Evolutionary conservation across 1,140 invertebrate species (phyloP), one percentile per base, ranked within the genome.

Genomic region (Drosophila ficusphila): DNA sequence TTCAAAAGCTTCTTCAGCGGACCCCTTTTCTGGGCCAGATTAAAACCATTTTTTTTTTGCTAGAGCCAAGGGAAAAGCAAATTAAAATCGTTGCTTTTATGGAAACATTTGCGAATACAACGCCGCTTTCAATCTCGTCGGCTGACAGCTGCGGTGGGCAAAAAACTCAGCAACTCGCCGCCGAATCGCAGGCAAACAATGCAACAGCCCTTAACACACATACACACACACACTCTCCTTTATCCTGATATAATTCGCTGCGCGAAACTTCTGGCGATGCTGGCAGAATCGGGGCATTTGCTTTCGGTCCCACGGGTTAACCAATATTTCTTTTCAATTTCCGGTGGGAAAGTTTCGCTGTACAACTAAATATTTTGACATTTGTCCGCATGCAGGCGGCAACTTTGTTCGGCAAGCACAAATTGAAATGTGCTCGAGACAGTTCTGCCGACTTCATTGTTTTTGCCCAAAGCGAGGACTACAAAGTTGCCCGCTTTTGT

Each of bases 391-490:
- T 61, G 67, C 61, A 56, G 65, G 71, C 53, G 39, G 60, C 56
- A 81, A 76, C 67, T 81, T 76, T 77, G 54, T 69, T 19, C 52
- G 47, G 19, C n/a, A 31, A 39, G 70, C 51, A 61, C 60, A 88
- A 88, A 88, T 88, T 88, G 82, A 88, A 88, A 88, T 88, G 77
- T 88, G 74, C 82, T 81, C 52, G 82, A 82, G 82, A 88, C 82
- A 88, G 64, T 78, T 82, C 70, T 64, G 77, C 61, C 67, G 61
- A 77, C 74, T 58, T 78, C 76, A 72, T 76, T 85, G 76, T 85
- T 85, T 85, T 85, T 74, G 60, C 53, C 67, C 57, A 38, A 12
- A 42, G 41, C 19, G n/a, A 14, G 41, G 7, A 21, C 60, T 77
- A 71, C 76, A 86, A 86, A 86, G 73, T 86, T 86, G 56, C 46